Base-by-base conservation (phyloP, 1,140 invertebrate species). In the Cotesia chilonis region DNA sequence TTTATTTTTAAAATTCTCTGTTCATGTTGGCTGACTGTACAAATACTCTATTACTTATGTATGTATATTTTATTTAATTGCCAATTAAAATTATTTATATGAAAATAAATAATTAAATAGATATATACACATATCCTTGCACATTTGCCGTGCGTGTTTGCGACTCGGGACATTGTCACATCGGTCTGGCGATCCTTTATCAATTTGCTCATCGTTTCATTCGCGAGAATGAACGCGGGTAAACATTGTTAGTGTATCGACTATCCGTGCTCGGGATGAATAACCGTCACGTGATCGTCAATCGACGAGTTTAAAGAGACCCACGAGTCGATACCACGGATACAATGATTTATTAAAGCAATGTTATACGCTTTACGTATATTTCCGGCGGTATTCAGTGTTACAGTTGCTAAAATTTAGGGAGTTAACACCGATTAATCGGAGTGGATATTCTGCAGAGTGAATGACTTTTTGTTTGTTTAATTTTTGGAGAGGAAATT, bases 201-300 rank as follows among this genome's bases (percentile, higher is more conserved):
- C 63, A 47, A 65, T 65, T 65, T 51, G 28, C 41, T 65, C 41
- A 65, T 51, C n/a, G 63, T 47, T 51, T n/a, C 12, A 10, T 41
- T 28, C 63, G 41, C 63, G 41, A 51, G 38, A 51, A 20, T 28
- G 41, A 65, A n/a, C 17, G n/a, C 63, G 47, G 20, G 41, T 36
- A 65, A 65, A 65, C 63, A 65, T 51, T 41, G 63, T 65, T 65
- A 65, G 63, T 65, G 5, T 64, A n/a, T 14, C n/a, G 36, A 51
- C n/a, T 10, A 47, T 47, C 6, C 5, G 12, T 41, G 28, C n/a
- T 12, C 10, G 35, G 10, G 60, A 37, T 28, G 12, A 37, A 63
- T 38, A 14, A 20, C 61, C 9, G 5, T 5, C 36, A 64, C 36
- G 12, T 17, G 10, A 38, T 51, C 4, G 47, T 17, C 37, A 38